Evolutionary conservation across 30 jellyfish, hydroid and myxozoan species (phyloP).

Genomic region (Calvadosia cruxmelitensis): DNA sequence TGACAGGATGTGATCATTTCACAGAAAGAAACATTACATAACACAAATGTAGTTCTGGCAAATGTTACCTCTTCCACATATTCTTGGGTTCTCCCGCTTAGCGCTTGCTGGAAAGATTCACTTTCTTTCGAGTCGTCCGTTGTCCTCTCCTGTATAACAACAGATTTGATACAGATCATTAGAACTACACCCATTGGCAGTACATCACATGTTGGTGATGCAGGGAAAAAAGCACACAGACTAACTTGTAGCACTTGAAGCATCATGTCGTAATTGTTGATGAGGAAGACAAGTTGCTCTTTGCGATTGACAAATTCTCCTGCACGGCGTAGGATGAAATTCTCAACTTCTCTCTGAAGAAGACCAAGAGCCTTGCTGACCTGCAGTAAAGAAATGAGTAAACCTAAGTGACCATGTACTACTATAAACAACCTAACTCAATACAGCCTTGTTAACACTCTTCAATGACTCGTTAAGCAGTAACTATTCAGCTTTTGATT

Average conservation of each 20-base stretch:
- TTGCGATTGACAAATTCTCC: constrained; percentile 85
- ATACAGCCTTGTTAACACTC: background rate
- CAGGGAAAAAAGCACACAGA: background rate
- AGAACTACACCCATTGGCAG: too few relatives aligned
- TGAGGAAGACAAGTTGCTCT: constrained; percentile 74
- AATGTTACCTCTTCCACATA: constrained; percentile 71
- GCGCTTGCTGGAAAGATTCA: constrained; percentile 65
- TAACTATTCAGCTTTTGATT: too few relatives aligned
- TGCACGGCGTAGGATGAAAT: constrained; percentile 81
- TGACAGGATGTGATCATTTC: too few relatives aligned
- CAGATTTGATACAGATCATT: too few relatives aligned
- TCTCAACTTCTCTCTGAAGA: constrained; percentile 82
- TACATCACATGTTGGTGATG: background rate
- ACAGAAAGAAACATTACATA: too few relatives aligned
- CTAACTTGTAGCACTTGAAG: constrained; percentile 77
- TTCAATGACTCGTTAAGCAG: too few relatives aligned
- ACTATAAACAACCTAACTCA: background rate
- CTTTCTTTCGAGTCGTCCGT: constrained; percentile 86
- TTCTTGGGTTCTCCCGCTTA: constrained; percentile 63
- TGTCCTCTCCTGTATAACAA: constrained; percentile 57
- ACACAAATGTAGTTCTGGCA: too few relatives aligned
- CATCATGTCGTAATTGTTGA: constrained; percentile 90
- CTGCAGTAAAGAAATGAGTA: constrained; percentile 33
- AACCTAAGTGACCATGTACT: background rate
- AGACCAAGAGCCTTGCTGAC: constrained; percentile 60